Evolutionary conservation across 2,113 vertebrate genomes (phyloP).

Genomic region (Tautogolabrus adspersus): DNA sequence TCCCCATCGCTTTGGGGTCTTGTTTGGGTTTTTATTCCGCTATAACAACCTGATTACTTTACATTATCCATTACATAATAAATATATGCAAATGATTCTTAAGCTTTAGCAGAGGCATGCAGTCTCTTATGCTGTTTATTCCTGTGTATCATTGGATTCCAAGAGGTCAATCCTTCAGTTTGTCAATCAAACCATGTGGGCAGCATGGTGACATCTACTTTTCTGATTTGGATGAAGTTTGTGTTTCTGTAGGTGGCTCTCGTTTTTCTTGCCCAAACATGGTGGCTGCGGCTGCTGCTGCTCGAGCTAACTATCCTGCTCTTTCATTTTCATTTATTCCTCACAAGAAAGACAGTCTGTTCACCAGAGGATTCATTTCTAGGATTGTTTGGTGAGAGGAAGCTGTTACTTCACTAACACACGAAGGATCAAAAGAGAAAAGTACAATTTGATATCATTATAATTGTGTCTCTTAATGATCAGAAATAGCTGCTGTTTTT

Average conservation of each 20-base stretch:
- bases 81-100: neutral
- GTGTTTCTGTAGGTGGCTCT: conserved; percentile 20
- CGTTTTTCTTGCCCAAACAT: conserved; percentile 6
- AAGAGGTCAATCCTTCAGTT: conserved; percentile 3
- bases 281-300: conserved; percentile 15
- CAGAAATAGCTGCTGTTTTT: conserved; percentile 11
- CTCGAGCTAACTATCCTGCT: conserved; percentile 8
- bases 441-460: neutral
- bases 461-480: neutral
- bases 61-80: too few species aligned
- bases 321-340: conserved; percentile 22
- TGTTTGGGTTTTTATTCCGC: too few species aligned
- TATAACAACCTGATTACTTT: too few species aligned
- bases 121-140: neutral
- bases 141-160: neutral
- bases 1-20: too few species aligned
- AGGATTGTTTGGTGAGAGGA: neutral
- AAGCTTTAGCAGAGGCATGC: neutral
- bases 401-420: neutral
- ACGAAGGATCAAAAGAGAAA: neutral
- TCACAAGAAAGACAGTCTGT: neutral
- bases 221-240: conserved; percentile 23
- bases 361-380: neutral
- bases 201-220: conserved; percentile 18
- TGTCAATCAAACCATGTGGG: conserved; percentile 50